Percentiles rank a stretch among this genome's conserved stretches.
Conservation (phyloP, 2,113 vertebrate species). For the Myodes glareolus region DNA sequence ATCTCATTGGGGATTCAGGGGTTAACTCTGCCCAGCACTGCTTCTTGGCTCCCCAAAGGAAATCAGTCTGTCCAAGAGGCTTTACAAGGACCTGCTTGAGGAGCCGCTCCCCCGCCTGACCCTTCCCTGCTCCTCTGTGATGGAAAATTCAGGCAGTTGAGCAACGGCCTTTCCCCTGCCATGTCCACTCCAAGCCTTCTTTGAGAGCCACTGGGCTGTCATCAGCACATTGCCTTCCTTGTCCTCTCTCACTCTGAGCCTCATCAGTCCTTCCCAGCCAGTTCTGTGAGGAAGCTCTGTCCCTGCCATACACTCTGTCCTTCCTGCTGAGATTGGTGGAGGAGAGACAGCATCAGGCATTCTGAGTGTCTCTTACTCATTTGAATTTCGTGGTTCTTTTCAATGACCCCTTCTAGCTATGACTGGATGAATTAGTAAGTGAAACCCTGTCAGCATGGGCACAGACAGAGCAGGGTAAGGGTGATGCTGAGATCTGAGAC, state of each 20-base stretch:
- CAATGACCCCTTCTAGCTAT: not conserved
- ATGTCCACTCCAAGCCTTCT: not conserved
- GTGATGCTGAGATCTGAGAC: not conserved
- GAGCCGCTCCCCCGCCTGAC: slow-evolving; percentile 52
- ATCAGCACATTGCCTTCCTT: not conserved
- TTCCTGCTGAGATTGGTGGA: not conserved
- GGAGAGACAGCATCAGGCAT: not conserved
- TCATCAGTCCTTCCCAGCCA: not conserved
- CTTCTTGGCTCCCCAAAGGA: slow-evolving; percentile 65
- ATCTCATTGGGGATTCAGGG: slow-evolving; percentile 47
- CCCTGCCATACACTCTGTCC: not conserved
- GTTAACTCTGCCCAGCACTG: slow-evolving; percentile 66
- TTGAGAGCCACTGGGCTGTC: not conserved
- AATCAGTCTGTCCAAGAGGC: slow-evolving; percentile 65
- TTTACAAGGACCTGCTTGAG: slow-evolving; percentile 71
- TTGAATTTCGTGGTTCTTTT: not conserved
- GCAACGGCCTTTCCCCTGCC: slow-evolving; percentile 65
- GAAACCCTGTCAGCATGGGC: not conserved
- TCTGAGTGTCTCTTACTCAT: not conserved
- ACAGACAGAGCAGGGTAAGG: not conserved
- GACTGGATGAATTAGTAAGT: not conserved
- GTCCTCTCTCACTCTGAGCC: not conserved
- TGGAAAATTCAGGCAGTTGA: slow-evolving; percentile 80
- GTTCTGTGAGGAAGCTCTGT: not conserved
- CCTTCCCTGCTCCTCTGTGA: slow-evolving; percentile 58